Evolutionary conservation across 2,888 invertebrate genomes (phyloP).

Genomic region (Epinotia bilunana): DNA sequence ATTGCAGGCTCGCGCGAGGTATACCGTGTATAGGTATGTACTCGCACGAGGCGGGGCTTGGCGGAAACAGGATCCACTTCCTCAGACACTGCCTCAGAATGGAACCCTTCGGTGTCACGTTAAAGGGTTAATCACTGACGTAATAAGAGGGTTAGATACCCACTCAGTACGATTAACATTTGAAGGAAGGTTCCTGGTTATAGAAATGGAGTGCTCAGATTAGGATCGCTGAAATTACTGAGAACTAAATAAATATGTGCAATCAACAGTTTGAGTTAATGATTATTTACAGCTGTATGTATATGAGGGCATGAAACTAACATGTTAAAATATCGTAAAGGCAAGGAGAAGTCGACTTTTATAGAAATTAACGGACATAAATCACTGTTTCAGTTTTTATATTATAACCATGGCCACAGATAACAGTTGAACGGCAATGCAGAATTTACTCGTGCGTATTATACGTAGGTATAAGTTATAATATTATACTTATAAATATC

Average conservation of each 20-base stretch:
- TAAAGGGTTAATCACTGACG: conserved; percentile 22
- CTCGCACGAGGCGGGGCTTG: conserved; percentile 18
- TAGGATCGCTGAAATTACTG: background rate
- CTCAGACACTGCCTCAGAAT: conserved; percentile 22
- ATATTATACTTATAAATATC: no score
- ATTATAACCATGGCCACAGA: no score
- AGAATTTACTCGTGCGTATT: no score
- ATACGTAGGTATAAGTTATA: no score
- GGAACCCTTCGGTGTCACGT: conserved; percentile 13
- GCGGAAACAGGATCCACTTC: conserved; percentile 33
- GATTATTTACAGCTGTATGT: background rate
- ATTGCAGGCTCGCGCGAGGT: background rate
- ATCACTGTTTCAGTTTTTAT: no score
- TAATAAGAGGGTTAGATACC: conserved; percentile 14
- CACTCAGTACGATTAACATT: background rate
- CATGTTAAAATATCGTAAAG: background rate
- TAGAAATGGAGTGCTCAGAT: background rate
- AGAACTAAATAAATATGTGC: background rate
- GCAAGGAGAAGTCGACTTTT: no score
- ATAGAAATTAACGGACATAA: no score
- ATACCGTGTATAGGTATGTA: background rate
- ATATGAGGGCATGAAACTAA: background rate
- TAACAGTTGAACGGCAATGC: no score
- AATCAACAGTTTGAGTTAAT: no score
- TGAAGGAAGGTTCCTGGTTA: background rate